Conservation (phyloP, 2,888 invertebrate species). For the Acronicta alni region DNA sequence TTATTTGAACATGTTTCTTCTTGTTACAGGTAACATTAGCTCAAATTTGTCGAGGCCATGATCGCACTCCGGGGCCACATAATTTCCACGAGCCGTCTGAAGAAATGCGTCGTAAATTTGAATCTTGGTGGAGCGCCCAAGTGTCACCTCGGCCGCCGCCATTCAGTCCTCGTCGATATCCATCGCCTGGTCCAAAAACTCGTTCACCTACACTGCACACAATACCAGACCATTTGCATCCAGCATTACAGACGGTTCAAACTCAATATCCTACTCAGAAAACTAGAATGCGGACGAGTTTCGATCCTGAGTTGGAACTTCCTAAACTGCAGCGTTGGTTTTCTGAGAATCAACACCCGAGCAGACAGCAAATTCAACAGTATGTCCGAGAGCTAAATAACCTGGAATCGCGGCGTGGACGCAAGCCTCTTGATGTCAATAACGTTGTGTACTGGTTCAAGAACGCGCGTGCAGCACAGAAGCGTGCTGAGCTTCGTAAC, state of each 20-base stretch:
- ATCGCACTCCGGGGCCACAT: conserved; percentile 91
- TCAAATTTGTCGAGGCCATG: conserved; percentile 94
- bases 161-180: conserved; percentile 85
- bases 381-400: conserved; percentile 98
- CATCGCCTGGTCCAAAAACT: conserved; percentile 86
- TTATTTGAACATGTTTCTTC: conserved; percentile 62
- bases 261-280: conserved; percentile 95
- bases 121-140: conserved; percentile 96
- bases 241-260: conserved; percentile 93
- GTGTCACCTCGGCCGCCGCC: conserved; percentile 90
- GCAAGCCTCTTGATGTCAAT: conserved; percentile 98
- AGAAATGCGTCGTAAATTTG: conserved; percentile 96
- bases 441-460: conserved; percentile 99
- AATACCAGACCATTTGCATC: conserved; percentile 91
- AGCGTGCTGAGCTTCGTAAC: conserved; percentile 95
- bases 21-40: conserved; percentile 93
- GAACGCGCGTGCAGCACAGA: conserved; percentile 98
- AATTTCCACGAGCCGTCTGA: conserved; percentile 93
- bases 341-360: conserved; percentile 98
- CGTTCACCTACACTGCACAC: conserved; percentile 83
- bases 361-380: conserved; percentile 98
- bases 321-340: conserved; percentile 99
- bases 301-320: conserved; percentile 98
- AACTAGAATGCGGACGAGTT: conserved; percentile 98
- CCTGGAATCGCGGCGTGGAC: conserved; percentile 96